Conservation (phyloP, 2,888 invertebrate genomes). For the Agapostemon virescens region DNA sequence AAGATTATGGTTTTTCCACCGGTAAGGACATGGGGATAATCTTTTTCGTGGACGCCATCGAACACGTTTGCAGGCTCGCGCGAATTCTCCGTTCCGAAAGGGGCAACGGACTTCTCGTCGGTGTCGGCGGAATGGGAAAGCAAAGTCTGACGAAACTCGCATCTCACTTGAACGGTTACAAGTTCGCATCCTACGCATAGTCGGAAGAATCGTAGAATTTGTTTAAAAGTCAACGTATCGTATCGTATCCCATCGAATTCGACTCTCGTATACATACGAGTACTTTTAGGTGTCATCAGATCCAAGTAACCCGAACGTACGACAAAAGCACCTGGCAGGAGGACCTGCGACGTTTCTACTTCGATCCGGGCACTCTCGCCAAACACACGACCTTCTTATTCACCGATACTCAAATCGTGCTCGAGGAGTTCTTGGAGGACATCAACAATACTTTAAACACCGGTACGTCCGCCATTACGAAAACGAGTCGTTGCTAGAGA, state of each 20-base stretch:
- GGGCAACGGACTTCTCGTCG: slow-evolving; percentile 93
- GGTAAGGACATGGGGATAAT: slow-evolving; percentile 92
- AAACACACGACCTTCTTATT: slow-evolving; percentile 92
- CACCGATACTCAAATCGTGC: slow-evolving; percentile 94
- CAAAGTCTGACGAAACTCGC: slow-evolving; percentile 93
- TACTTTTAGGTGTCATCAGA: slow-evolving; percentile 88
- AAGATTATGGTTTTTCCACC: slow-evolving; percentile 90
- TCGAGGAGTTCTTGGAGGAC: slow-evolving; percentile 95
- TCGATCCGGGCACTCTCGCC: slow-evolving; percentile 88
- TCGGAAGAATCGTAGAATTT: neutral
- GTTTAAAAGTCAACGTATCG: neutral
- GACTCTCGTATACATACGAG: neutral
- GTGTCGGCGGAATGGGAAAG: slow-evolving; percentile 94
- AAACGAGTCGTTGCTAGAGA: neutral
- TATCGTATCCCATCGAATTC: neutral
- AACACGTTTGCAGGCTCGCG: slow-evolving; percentile 92
- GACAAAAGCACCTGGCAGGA: slow-evolving; percentile 92
- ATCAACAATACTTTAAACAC: slow-evolving; percentile 96
- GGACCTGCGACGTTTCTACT: slow-evolving; percentile 90
- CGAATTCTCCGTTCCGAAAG: slow-evolving; percentile 92
- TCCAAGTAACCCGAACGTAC: slow-evolving; percentile 92
- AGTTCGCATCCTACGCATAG: slow-evolving; percentile 81
- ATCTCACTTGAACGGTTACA: slow-evolving; percentile 92
- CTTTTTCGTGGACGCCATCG: slow-evolving; percentile 93
- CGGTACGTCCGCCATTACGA: slow-evolving; percentile 80